phyloP scores from a whole-genome alignment of 2,113 vertebrate genomes.

The Hypomesus transpacificus region DNA sequence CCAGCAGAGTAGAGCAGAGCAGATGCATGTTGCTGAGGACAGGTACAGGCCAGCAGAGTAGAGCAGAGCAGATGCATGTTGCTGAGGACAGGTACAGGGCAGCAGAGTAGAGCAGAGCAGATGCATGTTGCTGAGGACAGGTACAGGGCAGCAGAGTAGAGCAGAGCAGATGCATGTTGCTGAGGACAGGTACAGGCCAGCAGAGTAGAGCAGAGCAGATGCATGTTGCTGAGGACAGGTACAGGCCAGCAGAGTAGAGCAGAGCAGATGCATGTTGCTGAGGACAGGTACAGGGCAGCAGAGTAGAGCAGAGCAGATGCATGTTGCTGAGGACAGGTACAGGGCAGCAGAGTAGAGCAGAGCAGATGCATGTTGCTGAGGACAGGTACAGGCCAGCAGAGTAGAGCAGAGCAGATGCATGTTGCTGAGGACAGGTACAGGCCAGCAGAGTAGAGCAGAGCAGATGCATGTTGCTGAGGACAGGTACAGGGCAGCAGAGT shows the following conservation, averaged over 20 bases:
- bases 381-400: not conserved
- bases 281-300: no score
- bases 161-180: not conserved
- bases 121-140: no score
- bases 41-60: no score
- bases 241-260: not conserved
- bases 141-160: slow-evolving; percentile 6
- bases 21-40: no score
- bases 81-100: not conserved
- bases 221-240: no score
- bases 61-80: not conserved
- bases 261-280: no score
- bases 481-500: no score
- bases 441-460: slow-evolving; percentile 1
- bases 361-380: not conserved
- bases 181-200: no score
- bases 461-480: no score
- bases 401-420: not conserved
- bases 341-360: no score
- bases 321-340: no score
- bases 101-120: not conserved
- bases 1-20: not conserved
- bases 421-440: no score
- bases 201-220: not conserved
- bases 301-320: not conserved